These are phyloP conservation scores for Borostomias antarcticus DNA, from an alignment of 2,797 vertebrate genomes.

Conservation along the genomic window DNA sequence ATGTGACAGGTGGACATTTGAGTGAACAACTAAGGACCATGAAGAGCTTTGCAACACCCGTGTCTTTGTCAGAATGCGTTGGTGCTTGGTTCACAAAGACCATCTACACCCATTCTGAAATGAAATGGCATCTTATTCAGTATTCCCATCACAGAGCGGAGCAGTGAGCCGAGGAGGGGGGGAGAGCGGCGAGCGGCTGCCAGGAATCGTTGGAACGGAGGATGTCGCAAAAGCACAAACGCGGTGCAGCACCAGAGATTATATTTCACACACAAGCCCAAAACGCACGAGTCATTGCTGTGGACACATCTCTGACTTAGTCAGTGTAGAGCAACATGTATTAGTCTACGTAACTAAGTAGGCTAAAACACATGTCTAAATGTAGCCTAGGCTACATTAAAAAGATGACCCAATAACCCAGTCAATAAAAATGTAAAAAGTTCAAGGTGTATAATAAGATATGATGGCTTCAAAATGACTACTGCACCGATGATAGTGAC, in stretches of 20 bases:
- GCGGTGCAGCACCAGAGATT: slow-evolving; percentile 42
- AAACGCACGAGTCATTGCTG: background rate
- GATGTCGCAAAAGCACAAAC: slow-evolving; percentile 66
- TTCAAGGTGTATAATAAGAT: too few relatives aligned
- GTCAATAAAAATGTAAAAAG: background rate
- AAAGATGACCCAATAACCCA: background rate
- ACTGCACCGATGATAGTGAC: background rate
- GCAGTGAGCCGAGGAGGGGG: slow-evolving; percentile 60
- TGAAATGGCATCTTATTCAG: slow-evolving; percentile 83
- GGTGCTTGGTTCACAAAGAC: slow-evolving; percentile 70
- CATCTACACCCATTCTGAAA: slow-evolving; percentile 78
- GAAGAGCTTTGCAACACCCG: slow-evolving; percentile 49
- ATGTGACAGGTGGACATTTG: background rate
- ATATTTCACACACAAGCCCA: background rate
- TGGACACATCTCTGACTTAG: background rate
- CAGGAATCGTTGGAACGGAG: slow-evolving; percentile 74
- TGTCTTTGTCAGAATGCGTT: slow-evolving; percentile 53
- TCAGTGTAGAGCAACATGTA: background rate
- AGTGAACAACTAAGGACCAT: slow-evolving; percentile 41
- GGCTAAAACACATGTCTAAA: background rate
- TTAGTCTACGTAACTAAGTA: background rate
- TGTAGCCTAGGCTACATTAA: too few relatives aligned
- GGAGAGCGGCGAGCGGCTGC: slow-evolving; percentile 64
- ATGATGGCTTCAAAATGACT: background rate
- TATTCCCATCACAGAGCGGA: slow-evolving; percentile 83